phyloP scores from a whole-genome alignment of 2,797 vertebrate species.

The Hippopotamyrus pictus region DNA sequence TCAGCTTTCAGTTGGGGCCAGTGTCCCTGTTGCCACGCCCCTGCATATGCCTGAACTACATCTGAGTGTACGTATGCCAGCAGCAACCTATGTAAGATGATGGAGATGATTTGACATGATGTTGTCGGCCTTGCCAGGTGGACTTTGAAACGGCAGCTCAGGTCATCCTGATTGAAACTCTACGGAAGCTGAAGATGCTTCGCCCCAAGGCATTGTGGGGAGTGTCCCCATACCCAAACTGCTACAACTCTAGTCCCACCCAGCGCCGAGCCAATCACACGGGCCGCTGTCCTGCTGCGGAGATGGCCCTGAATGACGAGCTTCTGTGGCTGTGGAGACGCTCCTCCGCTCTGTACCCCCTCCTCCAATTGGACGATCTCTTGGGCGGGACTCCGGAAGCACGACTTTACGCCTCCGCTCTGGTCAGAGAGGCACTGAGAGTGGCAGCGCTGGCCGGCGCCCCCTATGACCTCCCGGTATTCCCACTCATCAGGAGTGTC shows the following conservation, averaged over 20 bases:
- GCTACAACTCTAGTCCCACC: conserved; percentile 54
- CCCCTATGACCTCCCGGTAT: conserved; percentile 61
- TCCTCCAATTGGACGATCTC: conserved; percentile 60
- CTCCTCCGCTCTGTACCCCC: conserved; percentile 62
- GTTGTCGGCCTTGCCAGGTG: conserved; percentile 46
- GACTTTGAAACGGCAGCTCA: conserved; percentile 70
- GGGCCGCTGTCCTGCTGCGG: conserved; percentile 57
- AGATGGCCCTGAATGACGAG: conserved; percentile 63
- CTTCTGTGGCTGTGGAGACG: conserved; percentile 68
- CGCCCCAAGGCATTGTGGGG: conserved; percentile 70
- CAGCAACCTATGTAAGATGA: background rate
- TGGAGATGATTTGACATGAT: background rate
- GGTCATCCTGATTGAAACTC: conserved; percentile 64
- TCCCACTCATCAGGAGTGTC: conserved; percentile 62
- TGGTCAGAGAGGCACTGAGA: conserved; percentile 63
- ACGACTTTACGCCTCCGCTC: conserved; percentile 56
- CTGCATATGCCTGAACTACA: background rate
- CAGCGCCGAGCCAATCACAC: conserved; percentile 57
- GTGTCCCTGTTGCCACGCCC: background rate
- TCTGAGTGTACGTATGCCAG: background rate
- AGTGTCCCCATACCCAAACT: conserved; percentile 61
- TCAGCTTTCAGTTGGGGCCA: background rate
- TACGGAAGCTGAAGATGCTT: conserved; percentile 58
- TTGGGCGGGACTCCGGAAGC: conserved; percentile 53
- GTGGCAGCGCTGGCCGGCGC: conserved; percentile 54